A percentile compares a stretch with the other conserved stretches of the same genome.
These are phyloP conservation scores for Xenopus petersii DNA, from an alignment of 2,797 vertebrate species.

Conservation along the genomic window DNA sequence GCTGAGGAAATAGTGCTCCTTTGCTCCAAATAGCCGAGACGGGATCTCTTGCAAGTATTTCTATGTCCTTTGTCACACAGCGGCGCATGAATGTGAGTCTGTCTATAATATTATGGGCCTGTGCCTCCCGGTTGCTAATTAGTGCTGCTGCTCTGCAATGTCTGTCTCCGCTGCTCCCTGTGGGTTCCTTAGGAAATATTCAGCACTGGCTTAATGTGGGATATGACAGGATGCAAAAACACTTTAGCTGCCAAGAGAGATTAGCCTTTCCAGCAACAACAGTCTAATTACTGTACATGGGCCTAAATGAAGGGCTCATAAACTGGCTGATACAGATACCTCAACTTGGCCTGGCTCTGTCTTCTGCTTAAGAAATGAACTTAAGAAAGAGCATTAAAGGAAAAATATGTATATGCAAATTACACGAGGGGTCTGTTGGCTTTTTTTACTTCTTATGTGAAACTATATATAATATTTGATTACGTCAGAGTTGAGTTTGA, in stretches of 20 bases:
- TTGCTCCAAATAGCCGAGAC: conserved; percentile 1
- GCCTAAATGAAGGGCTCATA: conserved; percentile 5
- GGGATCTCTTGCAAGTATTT: neutral
- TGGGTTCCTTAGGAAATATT: conserved; percentile 25
- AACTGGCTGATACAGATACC: no score
- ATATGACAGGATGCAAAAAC: conserved; percentile 20
- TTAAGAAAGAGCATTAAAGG: no score
- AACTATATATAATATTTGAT: no score
- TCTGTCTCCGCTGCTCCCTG: conserved; percentile 10
- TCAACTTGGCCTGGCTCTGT: no score
- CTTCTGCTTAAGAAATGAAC: no score
- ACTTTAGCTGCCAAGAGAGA: conserved; percentile 18
- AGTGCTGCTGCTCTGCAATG: conserved; percentile 10
- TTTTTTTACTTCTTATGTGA: no score
- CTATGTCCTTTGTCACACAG: conserved; percentile 6
- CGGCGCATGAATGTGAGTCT: conserved; percentile 2
- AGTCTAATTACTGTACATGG: conserved; percentile 21
- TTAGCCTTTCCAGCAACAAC: conserved; percentile 29
- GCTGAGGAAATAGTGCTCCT: neutral
- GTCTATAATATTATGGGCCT: no score
- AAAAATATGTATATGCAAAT: no score
- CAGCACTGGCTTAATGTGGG: conserved; percentile 9
- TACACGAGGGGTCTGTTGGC: no score
- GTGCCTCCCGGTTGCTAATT: conserved; percentile 8
- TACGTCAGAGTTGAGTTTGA: no score